Evolutionary conservation across 2,888 invertebrate species (phyloP).

Genomic region (Cantharis flavilabris): DNA sequence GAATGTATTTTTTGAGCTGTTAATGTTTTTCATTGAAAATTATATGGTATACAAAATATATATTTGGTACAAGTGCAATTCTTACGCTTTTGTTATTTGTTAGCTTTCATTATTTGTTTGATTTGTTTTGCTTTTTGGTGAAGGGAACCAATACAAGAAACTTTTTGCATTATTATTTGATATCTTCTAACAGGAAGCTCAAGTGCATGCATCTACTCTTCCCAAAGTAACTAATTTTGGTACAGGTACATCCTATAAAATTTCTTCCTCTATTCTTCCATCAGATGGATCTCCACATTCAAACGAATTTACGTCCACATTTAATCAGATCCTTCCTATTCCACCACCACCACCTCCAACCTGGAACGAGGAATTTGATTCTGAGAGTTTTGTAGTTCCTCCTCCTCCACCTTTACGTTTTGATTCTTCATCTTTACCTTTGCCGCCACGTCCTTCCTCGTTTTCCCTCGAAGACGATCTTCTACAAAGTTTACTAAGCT

Average conservation of each 20-base stretch:
- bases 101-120: background rate
- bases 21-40: slow-evolving; percentile 30
- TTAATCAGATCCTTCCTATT: background rate
- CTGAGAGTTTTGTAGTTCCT: background rate
- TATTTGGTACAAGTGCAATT: slow-evolving; percentile 26
- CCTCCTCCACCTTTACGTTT: background rate
- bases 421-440: background rate
- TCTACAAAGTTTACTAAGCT: background rate
- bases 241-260: slow-evolving; percentile 39
- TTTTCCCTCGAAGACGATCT: background rate
- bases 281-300: background rate
- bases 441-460: background rate
- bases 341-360: background rate
- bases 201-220: slow-evolving; percentile 46
- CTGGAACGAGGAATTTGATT: background rate
- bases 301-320: background rate
- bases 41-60: slow-evolving; percentile 28
- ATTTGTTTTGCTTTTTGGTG: slow-evolving; percentile 24
- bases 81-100: slow-evolving; percentile 3
- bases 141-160: slow-evolving; percentile 15
- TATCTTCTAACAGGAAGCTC: slow-evolving; percentile 37
- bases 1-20: slow-evolving; percentile 48
- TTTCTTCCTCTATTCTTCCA: background rate
- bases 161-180: slow-evolving; percentile 23
- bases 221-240: slow-evolving; percentile 43